phyloP scores from a whole-genome alignment of 2,888 invertebrate genomes.

The Cyaniris semiargus region DNA sequence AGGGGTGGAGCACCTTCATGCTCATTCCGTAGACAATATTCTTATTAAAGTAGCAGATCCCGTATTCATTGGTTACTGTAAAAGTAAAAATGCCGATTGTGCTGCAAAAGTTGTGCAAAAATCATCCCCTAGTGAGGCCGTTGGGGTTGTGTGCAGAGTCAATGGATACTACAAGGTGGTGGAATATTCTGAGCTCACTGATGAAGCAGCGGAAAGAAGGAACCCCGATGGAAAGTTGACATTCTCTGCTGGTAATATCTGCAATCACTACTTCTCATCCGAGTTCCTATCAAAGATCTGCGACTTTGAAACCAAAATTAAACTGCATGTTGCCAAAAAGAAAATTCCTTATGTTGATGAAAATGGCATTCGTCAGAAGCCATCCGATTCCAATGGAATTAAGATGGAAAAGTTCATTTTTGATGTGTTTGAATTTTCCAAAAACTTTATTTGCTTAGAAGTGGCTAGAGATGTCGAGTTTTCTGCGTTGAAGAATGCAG shows the following conservation, averaged over 20 bases:
- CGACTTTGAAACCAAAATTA: conserved; percentile 87
- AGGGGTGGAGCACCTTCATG: conserved; percentile 94
- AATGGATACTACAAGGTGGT: conserved; percentile 95
- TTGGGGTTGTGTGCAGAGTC: conserved; percentile 97
- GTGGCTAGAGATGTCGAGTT: conserved; percentile 95
- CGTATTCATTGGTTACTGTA: conserved; percentile 96
- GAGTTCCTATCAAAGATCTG: conserved; percentile 90
- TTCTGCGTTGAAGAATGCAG: conserved; percentile 97
- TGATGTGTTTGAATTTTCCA: conserved; percentile 97
- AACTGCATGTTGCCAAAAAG: conserved; percentile 97
- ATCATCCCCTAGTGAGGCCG: conserved; percentile 93
- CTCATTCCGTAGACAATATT: conserved; percentile 99
- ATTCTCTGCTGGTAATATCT: conserved; percentile 98
- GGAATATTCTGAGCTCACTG: conserved; percentile 97
- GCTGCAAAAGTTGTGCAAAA: conserved; percentile 98
- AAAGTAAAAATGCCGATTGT: conserved; percentile 93
- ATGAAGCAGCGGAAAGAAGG: conserved; percentile 89
- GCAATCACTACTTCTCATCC: conserved; percentile 97
- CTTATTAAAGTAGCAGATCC: conserved; percentile 99
- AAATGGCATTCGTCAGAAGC: conserved; percentile 85
- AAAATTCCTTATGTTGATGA: conserved; percentile 94
- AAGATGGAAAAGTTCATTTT: conserved; percentile 99
- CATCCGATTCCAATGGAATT: conserved; percentile 94
- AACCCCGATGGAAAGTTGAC: conserved; percentile 89
- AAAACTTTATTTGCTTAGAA: conserved; percentile 95